These are phyloP conservation scores for Chesias legatella DNA, from an alignment of 2,888 invertebrate species.

Conservation along the genomic window DNA sequence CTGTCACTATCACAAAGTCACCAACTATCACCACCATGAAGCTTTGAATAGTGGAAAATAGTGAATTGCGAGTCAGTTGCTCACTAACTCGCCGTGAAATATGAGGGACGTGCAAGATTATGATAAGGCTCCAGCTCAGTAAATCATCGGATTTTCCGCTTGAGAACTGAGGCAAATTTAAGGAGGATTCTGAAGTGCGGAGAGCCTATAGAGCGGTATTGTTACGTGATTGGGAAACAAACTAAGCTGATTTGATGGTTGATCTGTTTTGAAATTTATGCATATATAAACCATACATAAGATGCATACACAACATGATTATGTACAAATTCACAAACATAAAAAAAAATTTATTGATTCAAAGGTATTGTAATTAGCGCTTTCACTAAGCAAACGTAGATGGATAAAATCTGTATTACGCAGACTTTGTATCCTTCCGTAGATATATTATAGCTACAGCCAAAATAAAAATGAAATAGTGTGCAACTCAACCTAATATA, in stretches of 20 bases:
- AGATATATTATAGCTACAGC: too few relatives aligned
- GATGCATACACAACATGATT: too few relatives aligned
- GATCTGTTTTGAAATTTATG: constrained; percentile 18
- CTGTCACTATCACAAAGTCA: constrained; percentile 10
- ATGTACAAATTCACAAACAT: too few relatives aligned
- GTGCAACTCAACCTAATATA: too few relatives aligned
- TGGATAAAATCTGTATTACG: too few relatives aligned
- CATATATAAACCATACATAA: too few relatives aligned
- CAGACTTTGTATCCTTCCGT: too few relatives aligned
- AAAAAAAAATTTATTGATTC: too few relatives aligned
- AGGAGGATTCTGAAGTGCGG: constrained; percentile 45
- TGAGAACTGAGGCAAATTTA: constrained; percentile 69
- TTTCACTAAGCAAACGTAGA: too few relatives aligned
- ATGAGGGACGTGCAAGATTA: constrained; percentile 77
- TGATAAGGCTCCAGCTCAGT: constrained; percentile 71
- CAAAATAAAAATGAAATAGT: too few relatives aligned
- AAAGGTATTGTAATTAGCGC: too few relatives aligned
- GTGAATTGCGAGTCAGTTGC: constrained; percentile 44
- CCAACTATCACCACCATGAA: too few relatives aligned
- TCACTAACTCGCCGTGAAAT: constrained; percentile 67
- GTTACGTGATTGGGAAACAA: constrained; percentile 41
- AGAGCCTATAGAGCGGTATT: constrained; percentile 37
- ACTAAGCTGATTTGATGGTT: constrained; percentile 29
- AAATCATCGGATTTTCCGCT: constrained; percentile 75
- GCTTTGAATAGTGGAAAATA: constrained; percentile 58